Conservation (phyloP, 2,797 vertebrate genomes). For the Chromis chromis region DNA sequence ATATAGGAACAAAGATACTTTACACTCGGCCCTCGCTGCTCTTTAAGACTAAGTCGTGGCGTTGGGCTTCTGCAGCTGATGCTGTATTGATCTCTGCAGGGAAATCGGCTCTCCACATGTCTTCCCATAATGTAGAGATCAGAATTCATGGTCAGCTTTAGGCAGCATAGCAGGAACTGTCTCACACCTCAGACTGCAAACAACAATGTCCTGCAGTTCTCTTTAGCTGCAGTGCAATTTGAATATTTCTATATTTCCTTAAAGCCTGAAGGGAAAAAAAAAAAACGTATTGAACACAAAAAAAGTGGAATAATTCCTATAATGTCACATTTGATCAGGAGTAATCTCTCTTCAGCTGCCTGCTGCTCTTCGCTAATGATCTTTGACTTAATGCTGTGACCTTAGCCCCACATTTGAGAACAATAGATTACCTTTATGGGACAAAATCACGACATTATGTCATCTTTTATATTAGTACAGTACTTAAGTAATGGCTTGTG, state of each 20-base stretch:
- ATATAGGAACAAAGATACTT: not conserved
- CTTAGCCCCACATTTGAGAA: conserved; percentile 12
- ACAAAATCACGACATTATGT: conserved; percentile 34
- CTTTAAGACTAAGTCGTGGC: conserved; percentile 12
- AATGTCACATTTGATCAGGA: conserved; percentile 19
- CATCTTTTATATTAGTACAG: conserved; percentile 39
- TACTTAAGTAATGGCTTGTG: conserved; percentile 37
- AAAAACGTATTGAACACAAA: not conserved
- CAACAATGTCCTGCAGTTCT: not conserved
- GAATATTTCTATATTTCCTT: not conserved
- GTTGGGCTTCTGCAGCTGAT: not conserved
- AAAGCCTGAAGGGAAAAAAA: not conserved
- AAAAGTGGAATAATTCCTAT: conserved; percentile 10
- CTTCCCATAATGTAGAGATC: conserved; percentile 29
- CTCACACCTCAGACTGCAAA: conserved; percentile 3
- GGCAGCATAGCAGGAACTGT: not conserved
- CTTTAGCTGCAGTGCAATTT: not conserved
- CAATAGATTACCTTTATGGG: conserved; percentile 39
- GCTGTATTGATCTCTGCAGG: conserved; percentile 32
- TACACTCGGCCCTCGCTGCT: not conserved
- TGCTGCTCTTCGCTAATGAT: conserved; percentile 23
- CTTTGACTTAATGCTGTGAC: conserved; percentile 36
- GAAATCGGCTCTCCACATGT: conserved; percentile 31
- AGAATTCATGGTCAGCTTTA: conserved; percentile 33
- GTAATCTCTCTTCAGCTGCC: conserved; percentile 43